Base-by-base conservation (phyloP, 2,888 invertebrate species). In the Boloria euphrosyne region DNA sequence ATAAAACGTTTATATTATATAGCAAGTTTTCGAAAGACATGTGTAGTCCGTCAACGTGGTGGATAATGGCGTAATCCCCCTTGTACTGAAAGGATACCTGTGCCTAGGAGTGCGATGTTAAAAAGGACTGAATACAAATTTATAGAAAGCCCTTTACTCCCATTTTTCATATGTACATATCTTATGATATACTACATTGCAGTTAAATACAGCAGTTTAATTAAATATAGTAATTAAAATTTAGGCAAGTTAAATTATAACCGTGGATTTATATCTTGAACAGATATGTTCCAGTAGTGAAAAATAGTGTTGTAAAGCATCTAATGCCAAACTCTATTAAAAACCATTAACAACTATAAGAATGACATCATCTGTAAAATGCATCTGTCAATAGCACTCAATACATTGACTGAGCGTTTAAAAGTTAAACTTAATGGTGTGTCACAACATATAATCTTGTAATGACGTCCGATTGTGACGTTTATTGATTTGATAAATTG, bases 391-490 rank as follows among this genome's bases (percentile, higher is more conserved):
- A 84, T 86, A 72, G 67, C 82, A 84, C 66, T 68, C 72, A 79
- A 83, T 83, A 77, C 75, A 80, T 80, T 75, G 76, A 77, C 75
- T 81, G 81, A 76, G 71, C 80, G 78, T 78, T 86, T 83, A 86
- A 87, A 83, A 81, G 78, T 77, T 78, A 74, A 80, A 79, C 77
- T 78, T 87, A 90, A 90, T 90, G 89, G 89, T 82, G 82, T 91
- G 89, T 90, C 91, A 89, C 89, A 91, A 90, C 86, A 90, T 87
- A 88, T 87, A 84, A 83, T 82, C 80, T 76, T 76, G 80, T 87
- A 89, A 90, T 87, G 87, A 84, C 80, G 79, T 78, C 75, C 75
- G 75, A 82, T 81, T 78, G 77, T 77, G 74, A 74, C 74, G 70
- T 73, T 80, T 80, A 82, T 77, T 78, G 81, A 77, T 70, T 78